phyloP scores from a whole-genome alignment of 2,113 vertebrate species.

The Blennius ocellaris region DNA sequence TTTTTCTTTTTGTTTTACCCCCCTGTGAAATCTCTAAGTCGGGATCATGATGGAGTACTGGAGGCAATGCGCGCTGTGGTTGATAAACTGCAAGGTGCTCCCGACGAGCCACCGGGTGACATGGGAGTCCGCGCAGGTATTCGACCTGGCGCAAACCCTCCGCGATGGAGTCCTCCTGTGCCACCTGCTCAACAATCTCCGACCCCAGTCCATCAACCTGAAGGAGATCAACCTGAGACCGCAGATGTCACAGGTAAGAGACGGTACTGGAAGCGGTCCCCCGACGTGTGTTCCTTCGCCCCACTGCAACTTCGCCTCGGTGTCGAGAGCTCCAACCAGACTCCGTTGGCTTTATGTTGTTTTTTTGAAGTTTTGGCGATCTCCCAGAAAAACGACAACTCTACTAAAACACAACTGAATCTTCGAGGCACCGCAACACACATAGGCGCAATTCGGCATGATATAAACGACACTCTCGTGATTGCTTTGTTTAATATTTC shows the following conservation, averaged over 20 bases:
- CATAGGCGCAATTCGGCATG: slow-evolving; percentile 4
- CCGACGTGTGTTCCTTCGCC: background rate
- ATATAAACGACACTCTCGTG: fast-evolving
- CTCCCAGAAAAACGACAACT: fast-evolving
- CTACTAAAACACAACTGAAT: fast-evolving
- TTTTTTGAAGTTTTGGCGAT: slow-evolving; percentile 4
- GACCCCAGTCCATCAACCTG: slow-evolving; percentile 91
- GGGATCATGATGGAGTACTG: slow-evolving; percentile 90
- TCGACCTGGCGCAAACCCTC: slow-evolving; percentile 95
- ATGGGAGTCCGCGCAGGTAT: slow-evolving; percentile 95
- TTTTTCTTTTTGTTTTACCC: background rate
- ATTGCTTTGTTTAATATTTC: background rate
- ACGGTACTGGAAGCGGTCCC: background rate
- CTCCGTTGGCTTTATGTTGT: background rate
- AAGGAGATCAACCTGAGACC: slow-evolving; percentile 97
- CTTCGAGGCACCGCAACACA: fast-evolving
- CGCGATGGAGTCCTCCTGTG: slow-evolving; percentile 96
- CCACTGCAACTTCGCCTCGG: background rate
- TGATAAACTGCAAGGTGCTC: slow-evolving; percentile 95
- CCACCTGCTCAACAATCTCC: slow-evolving; percentile 96
- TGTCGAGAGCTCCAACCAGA: slow-evolving; percentile 18
- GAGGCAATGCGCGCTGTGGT: slow-evolving; percentile 95
- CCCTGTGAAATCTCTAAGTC: background rate
- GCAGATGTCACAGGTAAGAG: slow-evolving; percentile 96
- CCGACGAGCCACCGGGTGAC: slow-evolving; percentile 95